Evolutionary conservation across 2,888 invertebrate genomes (phyloP).

Genomic region (Rhagium mordax): DNA sequence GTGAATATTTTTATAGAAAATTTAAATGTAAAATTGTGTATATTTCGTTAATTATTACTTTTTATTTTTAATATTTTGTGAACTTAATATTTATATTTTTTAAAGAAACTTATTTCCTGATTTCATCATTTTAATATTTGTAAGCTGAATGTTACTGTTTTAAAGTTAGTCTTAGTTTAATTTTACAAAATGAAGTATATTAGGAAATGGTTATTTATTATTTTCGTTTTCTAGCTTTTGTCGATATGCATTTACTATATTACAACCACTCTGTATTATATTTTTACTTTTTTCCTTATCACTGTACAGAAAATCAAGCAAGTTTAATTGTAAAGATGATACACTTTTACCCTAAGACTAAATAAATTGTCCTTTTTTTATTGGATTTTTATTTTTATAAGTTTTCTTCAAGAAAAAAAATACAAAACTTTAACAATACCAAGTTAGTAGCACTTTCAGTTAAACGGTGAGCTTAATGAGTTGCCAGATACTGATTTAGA

Average conservation of each 20-base stretch:
- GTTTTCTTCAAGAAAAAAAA: too few relatives aligned
- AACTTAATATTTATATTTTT: slow-evolving; percentile 16
- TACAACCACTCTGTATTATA: slow-evolving; percentile 45
- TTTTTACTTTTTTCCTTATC: slow-evolving; percentile 37
- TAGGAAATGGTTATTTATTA: slow-evolving; percentile 52
- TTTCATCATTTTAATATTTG: slow-evolving; percentile 44
- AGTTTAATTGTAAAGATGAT: slow-evolving; percentile 26
- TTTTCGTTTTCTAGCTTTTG: slow-evolving; percentile 50
- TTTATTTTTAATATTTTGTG: slow-evolving; percentile 31
- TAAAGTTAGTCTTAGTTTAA: slow-evolving; percentile 36
- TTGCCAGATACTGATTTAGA: too few relatives aligned
- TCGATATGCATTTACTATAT: slow-evolving; percentile 54
- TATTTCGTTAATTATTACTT: slow-evolving; percentile 35
- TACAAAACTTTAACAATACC: too few relatives aligned
- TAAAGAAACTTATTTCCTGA: slow-evolving; percentile 34
- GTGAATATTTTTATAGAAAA: slow-evolving; percentile 43
- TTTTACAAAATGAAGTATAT: slow-evolving; percentile 42
- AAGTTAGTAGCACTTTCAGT: too few relatives aligned
- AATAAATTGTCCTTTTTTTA: slow-evolving; percentile 36
- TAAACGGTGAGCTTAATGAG: too few relatives aligned
- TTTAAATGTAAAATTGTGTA: slow-evolving; percentile 48
- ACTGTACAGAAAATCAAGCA: slow-evolving; percentile 33
- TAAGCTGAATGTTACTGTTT: slow-evolving; percentile 46
- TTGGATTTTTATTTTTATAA: slow-evolving; percentile 8
- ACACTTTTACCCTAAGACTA: slow-evolving; percentile 33